These are phyloP conservation scores for Lophura swinhoii DNA, from an alignment of 2,797 vertebrate species.

Conservation along the genomic window DNA sequence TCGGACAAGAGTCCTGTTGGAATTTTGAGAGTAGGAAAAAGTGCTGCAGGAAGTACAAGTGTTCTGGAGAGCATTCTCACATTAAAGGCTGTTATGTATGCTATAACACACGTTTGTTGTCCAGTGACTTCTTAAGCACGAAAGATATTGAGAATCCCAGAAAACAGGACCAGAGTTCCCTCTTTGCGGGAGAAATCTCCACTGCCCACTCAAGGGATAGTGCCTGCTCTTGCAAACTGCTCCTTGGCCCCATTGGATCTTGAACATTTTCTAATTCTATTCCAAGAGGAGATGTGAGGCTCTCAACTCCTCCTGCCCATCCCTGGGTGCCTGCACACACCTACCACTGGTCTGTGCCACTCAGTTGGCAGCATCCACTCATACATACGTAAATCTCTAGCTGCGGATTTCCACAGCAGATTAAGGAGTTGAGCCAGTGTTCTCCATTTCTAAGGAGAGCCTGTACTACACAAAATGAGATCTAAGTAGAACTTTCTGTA, in stretches of 20 bases:
- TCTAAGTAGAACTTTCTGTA: background rate
- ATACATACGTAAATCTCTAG: background rate
- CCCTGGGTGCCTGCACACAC: fast-evolving
- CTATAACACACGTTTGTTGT: background rate
- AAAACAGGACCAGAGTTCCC: background rate
- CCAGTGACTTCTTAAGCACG: background rate
- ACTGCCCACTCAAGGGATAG: fast-evolving
- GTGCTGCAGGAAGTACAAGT: background rate
- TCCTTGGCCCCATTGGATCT: background rate
- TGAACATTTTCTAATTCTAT: background rate
- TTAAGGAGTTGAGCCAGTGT: background rate
- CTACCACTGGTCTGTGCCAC: background rate
- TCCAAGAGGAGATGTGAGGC: background rate
- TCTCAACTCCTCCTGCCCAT: background rate
- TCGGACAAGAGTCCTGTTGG: background rate
- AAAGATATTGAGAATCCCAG: background rate
- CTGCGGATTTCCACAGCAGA: background rate
- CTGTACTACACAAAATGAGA: background rate
- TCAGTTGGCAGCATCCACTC: background rate
- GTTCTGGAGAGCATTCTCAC: fast-evolving
- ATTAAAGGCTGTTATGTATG: background rate
- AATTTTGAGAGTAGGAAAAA: background rate
- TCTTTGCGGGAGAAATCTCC: background rate
- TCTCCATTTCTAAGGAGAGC: background rate
- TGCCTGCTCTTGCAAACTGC: background rate